Percentiles rank a stretch among this genome's conserved stretches.
These are phyloP conservation scores for Lota lota DNA, from an alignment of 2,113 vertebrate genomes.

Conservation along the genomic window DNA sequence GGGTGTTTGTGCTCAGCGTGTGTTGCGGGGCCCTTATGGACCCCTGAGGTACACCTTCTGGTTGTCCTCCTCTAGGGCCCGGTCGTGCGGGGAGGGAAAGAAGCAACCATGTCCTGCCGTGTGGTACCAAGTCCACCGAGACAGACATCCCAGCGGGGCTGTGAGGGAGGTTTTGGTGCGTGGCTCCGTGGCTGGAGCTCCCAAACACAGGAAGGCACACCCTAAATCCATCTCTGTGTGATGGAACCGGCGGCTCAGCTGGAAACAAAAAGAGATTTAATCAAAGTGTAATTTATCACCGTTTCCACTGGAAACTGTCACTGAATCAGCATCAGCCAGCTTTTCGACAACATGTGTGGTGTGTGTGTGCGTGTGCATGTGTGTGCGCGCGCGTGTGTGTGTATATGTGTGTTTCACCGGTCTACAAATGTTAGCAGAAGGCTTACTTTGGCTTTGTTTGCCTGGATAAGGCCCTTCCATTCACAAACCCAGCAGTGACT, in stretches of 20 bases:
- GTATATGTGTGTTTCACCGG: neutral
- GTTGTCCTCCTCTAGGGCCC: too few species aligned
- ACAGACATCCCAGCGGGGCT: conserved; percentile 10
- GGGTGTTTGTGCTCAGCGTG: too few species aligned
- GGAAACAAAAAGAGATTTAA: conserved; percentile 24
- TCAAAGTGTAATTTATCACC: conserved; percentile 13
- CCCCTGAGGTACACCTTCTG: too few species aligned
- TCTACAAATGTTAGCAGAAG: conserved; percentile 14
- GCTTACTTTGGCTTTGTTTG: conserved; percentile 44
- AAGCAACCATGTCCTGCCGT: conserved; percentile 11
- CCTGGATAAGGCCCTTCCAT: conserved; percentile 41
- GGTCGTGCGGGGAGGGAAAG: too few species aligned
- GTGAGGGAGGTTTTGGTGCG: conserved; percentile 4
- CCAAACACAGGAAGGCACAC: neutral
- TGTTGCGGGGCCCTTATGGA: conserved; percentile 26
- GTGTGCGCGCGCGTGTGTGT: conserved; percentile 2
- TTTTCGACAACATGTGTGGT: neutral
- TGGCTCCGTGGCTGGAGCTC: conserved; percentile 1
- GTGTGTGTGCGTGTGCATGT: conserved; percentile 8
- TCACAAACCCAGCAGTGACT: conserved; percentile 40
- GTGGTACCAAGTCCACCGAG: conserved; percentile 25
- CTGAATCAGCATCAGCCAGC: neutral
- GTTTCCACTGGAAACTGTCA: neutral
- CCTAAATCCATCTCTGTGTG: conserved; percentile 16
- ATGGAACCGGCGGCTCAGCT: conserved; percentile 21